Evolutionary conservation across 2,888 invertebrate genomes (phyloP).

Genomic region (Temnothorax ravouxi): DNA sequence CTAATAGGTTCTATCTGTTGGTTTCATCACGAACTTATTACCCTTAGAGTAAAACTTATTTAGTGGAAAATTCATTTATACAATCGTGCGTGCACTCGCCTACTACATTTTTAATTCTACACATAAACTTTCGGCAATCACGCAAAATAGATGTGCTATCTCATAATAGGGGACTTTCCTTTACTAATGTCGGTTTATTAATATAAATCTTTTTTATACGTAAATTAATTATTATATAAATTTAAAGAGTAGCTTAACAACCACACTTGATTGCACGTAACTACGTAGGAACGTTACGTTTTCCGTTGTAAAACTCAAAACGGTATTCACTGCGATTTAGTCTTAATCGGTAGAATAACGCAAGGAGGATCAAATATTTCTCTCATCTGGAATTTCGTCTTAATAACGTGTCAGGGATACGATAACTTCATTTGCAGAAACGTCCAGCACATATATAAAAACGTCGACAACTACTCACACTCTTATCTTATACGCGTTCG

Average conservation of each 20-base stretch:
- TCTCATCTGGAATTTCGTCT: conserved; percentile 9
- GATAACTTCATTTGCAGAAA: conserved; percentile 33
- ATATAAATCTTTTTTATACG: conserved; percentile 3
- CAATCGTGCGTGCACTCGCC: no score
- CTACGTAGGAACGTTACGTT: conserved; percentile 5
- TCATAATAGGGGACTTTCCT: no score
- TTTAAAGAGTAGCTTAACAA: conserved; percentile 4
- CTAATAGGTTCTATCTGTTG: no score
- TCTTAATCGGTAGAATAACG: background rate
- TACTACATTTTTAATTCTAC: no score
- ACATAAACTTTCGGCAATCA: no score
- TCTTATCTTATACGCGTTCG: conserved; percentile 48
- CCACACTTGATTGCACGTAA: background rate
- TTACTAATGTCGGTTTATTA: background rate
- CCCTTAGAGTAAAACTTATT: no score
- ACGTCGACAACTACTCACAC: conserved; percentile 32
- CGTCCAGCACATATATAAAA: conserved; percentile 46
- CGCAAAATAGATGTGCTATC: no score
- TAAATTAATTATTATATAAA: conserved; percentile 24
- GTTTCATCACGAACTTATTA: no score
- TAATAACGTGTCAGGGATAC: conserved; percentile 9
- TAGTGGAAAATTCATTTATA: no score
- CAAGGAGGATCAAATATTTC: background rate
- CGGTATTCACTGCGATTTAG: background rate
- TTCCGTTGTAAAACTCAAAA: background rate